phyloP scores from a whole-genome alignment of 2,113 vertebrate genomes.

The Tachysurus fulvidraco region DNA sequence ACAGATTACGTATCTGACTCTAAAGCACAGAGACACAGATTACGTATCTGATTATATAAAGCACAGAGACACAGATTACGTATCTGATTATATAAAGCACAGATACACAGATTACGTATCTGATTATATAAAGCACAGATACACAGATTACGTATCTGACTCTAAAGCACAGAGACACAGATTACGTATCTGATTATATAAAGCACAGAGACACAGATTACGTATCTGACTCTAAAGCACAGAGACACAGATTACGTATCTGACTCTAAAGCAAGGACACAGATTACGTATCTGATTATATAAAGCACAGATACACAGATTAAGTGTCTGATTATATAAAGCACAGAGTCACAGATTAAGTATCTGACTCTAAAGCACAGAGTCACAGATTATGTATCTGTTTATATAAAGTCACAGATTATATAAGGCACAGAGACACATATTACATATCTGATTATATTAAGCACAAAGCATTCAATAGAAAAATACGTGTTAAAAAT shows the following conservation, averaged over 20 bases:
- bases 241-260: neutral
- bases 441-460: neutral
- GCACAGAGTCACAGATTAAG: neutral
- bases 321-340: neutral
- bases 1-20: neutral
- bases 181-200: neutral
- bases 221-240: neutral
- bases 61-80: neutral
- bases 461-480: neutral
- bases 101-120: neutral
- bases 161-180: neutral
- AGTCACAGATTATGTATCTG: neutral
- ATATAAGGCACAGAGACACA: neutral
- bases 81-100: neutral
- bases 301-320: neutral
- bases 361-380: neutral
- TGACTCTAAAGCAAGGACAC: neutral
- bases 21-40: neutral
- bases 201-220: neutral
- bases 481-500: neutral
- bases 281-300: too few relatives aligned
- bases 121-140: neutral
- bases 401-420: too few relatives aligned
- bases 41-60: neutral
- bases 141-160: neutral